Evolutionary conservation across 2,797 vertebrate species (phyloP).

Genomic region (Triplophysa yarkandensis): DNA sequence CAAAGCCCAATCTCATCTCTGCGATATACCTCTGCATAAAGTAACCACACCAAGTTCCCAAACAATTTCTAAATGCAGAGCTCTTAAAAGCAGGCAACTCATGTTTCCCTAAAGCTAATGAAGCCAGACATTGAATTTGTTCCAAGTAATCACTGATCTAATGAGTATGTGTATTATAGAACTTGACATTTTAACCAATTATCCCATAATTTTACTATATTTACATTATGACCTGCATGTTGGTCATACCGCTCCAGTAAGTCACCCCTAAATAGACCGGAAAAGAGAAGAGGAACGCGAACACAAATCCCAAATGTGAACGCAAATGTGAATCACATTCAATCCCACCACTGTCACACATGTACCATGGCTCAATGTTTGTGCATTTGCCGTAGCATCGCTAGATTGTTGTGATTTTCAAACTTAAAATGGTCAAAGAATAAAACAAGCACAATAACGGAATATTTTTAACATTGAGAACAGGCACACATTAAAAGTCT

Average conservation of each 20-base stretch:
- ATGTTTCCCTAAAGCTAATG: conserved; percentile 12
- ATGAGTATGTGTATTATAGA: neutral
- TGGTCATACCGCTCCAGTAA: neutral
- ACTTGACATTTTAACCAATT: conserved; percentile 1
- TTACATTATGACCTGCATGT: neutral
- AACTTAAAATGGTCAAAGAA: neutral
- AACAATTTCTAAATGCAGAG: neutral
- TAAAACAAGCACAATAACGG: neutral
- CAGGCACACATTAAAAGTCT: neutral
- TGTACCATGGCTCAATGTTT: neutral
- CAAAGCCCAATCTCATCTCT: neutral
- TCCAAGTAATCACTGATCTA: conserved; percentile 6
- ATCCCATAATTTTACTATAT: neutral
- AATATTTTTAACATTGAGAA: neutral
- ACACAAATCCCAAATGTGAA: too few species aligned
- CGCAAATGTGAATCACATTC: too few species aligned
- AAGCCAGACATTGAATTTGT: neutral
- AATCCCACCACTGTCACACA: neutral
- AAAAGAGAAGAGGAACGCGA: too few species aligned
- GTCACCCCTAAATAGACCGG: neutral
- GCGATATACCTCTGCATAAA: neutral
- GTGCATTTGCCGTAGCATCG: neutral
- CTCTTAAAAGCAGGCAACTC: neutral
- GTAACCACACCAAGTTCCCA: neutral
- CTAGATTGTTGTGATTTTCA: neutral